A percentile compares a stretch with the other conserved stretches of the same genome.
These are phyloP conservation scores for Drosophila imparisetae DNA, from an alignment of 2,888 invertebrate genomes.

Conservation along the genomic window DNA sequence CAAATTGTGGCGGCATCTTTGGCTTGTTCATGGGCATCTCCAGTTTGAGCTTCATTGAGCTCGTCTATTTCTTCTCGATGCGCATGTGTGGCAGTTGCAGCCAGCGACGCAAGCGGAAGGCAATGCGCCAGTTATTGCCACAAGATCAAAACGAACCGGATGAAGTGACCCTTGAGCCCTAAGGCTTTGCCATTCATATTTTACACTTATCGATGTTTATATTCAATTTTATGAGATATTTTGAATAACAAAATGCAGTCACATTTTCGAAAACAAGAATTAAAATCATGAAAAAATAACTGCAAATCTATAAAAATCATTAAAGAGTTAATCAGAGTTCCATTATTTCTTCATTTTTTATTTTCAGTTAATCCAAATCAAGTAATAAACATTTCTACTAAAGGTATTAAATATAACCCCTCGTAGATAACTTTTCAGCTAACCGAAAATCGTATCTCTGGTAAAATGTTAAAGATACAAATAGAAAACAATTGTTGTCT, in stretches of 20 bases:
- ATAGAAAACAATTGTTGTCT: not conserved
- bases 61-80: constrained; percentile 86
- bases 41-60: constrained; percentile 85
- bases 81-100: constrained; percentile 79
- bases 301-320: not conserved
- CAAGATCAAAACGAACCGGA: constrained; percentile 33
- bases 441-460: not conserved
- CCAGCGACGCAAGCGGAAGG: constrained; percentile 70
- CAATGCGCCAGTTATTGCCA: constrained; percentile 17
- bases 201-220: too few species aligned
- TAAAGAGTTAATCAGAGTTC: too few species aligned
- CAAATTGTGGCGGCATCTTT: constrained; percentile 89
- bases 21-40: constrained; percentile 85
- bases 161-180: constrained; percentile 30
- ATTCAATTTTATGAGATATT: not conserved
- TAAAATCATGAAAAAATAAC: not conserved
- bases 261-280: not conserved
- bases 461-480: not conserved
- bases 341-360: too few species aligned
- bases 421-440: not conserved
- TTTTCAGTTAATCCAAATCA: not conserved
- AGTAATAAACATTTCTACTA: not conserved
- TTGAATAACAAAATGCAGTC: not conserved
- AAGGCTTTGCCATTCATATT: not conserved
- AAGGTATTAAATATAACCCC: not conserved